Conservation (phyloP, 2,888 invertebrate genomes). For the Drosophila phalerata region DNA sequence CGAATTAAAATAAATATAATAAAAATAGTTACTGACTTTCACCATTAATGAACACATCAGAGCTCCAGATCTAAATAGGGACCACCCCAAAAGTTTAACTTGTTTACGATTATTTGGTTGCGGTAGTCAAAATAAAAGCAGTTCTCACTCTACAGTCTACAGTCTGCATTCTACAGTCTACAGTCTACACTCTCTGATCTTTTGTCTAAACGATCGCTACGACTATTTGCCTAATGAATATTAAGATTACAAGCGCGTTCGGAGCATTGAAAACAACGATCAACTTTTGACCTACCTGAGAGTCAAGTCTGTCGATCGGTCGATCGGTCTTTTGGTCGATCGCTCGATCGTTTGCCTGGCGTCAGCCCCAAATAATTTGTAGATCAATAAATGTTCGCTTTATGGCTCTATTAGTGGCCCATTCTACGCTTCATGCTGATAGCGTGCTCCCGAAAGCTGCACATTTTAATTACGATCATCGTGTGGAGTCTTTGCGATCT, state of each 20-base stretch:
- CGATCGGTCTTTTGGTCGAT: too few relatives aligned
- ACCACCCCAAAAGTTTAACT: conserved; percentile 66
- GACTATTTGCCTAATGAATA: conserved; percentile 78
- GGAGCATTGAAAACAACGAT: conserved; percentile 33
- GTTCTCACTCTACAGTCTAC: conserved; percentile 1
- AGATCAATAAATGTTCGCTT: conserved; percentile 83
- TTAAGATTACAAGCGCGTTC: conserved; percentile 67
- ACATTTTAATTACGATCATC: conserved; percentile 60
- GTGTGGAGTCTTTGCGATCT: conserved; percentile 49
- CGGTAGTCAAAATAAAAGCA: conserved; percentile 58
- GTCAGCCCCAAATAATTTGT: conserved; percentile 81
- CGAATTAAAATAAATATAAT: neutral
- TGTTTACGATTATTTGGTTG: conserved; percentile 42
- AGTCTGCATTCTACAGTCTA: neutral
- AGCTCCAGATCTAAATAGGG: conserved; percentile 26
- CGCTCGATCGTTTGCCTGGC: conserved; percentile 29
- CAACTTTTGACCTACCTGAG: conserved; percentile 52
- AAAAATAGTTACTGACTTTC: conserved; percentile 9
- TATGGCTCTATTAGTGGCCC: conserved; percentile 84
- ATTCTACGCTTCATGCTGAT: conserved; percentile 54
- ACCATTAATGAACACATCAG: conserved; percentile 15
- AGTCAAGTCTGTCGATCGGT: neutral
- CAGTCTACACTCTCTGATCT: conserved; percentile 21
- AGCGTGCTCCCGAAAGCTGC: conserved; percentile 29
- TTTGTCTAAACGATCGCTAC: conserved; percentile 39